Evolutionary conservation across 2,113 vertebrate species (phyloP).

Genomic region (Erythrolamprus reginae): DNA sequence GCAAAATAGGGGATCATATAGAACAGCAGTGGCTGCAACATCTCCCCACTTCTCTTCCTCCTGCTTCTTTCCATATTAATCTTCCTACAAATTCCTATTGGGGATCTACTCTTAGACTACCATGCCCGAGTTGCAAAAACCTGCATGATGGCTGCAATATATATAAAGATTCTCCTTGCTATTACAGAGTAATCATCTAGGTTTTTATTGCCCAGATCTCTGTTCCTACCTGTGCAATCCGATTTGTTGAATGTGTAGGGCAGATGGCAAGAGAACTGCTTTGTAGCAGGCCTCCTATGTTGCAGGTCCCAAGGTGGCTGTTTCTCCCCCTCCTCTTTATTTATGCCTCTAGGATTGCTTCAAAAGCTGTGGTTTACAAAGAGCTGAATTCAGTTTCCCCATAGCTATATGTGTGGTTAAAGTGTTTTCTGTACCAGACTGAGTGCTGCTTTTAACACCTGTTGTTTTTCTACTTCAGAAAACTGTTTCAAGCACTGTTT

Average conservation of each 20-base stretch:
- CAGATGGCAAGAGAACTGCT: not conserved
- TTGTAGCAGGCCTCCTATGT: not conserved
- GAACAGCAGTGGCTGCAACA: not conserved
- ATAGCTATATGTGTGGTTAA: not conserved
- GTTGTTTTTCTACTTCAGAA: constrained; percentile 20
- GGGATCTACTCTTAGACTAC: not conserved
- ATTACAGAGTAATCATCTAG: not conserved
- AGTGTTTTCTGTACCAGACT: constrained; percentile 19
- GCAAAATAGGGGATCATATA: not conserved
- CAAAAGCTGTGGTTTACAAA: constrained; percentile 16
- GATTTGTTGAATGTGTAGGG: not conserved
- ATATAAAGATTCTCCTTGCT: not conserved
- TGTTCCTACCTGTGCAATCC: not conserved
- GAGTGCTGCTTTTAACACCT: constrained; percentile 15
- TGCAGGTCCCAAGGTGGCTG: not conserved
- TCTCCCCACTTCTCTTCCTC: not conserved
- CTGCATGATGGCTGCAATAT: not conserved
- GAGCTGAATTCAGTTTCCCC: constrained; percentile 20
- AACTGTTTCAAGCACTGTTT: not conserved
- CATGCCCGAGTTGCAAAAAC: not conserved
- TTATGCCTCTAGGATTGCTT: not conserved
- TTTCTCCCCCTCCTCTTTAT: not conserved
- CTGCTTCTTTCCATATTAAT: not conserved
- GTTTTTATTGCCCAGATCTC: not conserved
- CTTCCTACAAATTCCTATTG: not conserved